Percentiles rank a stretch among this genome's conserved stretches.
Conservation (phyloP, 2,113 vertebrate species). For the Cettia cetti region DNA sequence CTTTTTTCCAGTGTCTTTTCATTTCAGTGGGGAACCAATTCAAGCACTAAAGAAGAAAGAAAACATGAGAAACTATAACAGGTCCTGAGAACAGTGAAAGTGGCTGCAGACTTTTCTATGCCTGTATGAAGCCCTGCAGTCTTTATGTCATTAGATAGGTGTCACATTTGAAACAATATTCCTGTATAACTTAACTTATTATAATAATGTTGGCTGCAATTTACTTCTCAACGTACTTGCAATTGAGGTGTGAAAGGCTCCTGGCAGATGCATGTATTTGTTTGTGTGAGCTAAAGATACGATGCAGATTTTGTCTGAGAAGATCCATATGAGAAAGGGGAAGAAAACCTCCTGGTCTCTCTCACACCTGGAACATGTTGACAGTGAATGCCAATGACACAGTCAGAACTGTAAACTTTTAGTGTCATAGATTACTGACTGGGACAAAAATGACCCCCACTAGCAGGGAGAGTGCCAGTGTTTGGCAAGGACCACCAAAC, state of each 20-base stretch:
- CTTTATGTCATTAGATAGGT: neutral
- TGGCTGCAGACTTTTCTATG: neutral
- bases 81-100: neutral
- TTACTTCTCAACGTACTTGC: neutral
- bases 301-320: neutral
- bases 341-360: neutral
- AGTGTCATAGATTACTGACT: neutral
- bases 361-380: neutral
- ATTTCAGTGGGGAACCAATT: neutral
- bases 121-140: neutral
- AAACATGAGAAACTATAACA: neutral
- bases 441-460: rapidly evolving
- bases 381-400: neutral
- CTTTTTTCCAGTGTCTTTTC: neutral
- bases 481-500: neutral
- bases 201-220: neutral
- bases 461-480: neutral
- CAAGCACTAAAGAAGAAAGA: neutral
- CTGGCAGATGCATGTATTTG: neutral
- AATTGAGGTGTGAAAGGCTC: neutral
- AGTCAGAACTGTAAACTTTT: neutral
- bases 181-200: neutral
- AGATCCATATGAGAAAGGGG: neutral
- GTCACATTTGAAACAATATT: neutral
- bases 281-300: neutral